A percentile compares a stretch with the other conserved stretches of the same genome.
Evolutionary conservation across 2,113 vertebrate species (phyloP).

Genomic region (Rhea americana): DNA sequence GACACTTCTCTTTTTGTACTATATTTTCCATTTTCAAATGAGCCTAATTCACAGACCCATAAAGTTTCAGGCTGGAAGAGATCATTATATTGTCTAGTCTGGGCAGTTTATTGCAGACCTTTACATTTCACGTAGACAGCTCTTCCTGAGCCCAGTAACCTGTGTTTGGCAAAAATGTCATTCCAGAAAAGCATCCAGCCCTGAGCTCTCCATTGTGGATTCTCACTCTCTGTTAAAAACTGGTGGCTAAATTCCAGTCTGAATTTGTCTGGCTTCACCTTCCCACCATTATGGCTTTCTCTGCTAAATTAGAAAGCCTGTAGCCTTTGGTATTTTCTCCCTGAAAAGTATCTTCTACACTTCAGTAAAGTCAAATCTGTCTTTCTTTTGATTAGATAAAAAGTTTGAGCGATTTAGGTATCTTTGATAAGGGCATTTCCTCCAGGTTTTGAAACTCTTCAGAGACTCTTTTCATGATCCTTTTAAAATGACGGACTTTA

Average conservation of each 20-base stretch:
- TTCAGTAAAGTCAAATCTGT: background rate
- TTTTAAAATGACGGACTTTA: background rate
- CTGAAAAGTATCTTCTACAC: background rate
- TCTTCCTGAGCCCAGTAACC: background rate
- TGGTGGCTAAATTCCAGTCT: background rate
- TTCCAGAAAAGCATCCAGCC: background rate
- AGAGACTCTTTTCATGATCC: background rate
- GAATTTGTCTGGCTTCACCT: background rate
- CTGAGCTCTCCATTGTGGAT: background rate
- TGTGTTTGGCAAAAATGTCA: background rate
- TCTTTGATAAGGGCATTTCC: background rate
- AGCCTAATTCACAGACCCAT: background rate
- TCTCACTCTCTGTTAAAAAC: background rate
- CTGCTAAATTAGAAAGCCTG: background rate
- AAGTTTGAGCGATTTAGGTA: background rate
- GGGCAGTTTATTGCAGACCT: background rate
- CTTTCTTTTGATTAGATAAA: background rate
- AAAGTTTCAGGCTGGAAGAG: background rate
- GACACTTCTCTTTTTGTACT: background rate
- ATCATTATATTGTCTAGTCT: constrained; percentile 1
- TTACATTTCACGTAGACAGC: background rate
- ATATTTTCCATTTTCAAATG: background rate
- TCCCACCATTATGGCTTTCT: background rate
- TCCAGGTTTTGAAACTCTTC: background rate
- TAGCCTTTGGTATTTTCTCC: background rate